phyloP scores from a whole-genome alignment of 2,797 vertebrate genomes.

The Valencia hispanica region DNA sequence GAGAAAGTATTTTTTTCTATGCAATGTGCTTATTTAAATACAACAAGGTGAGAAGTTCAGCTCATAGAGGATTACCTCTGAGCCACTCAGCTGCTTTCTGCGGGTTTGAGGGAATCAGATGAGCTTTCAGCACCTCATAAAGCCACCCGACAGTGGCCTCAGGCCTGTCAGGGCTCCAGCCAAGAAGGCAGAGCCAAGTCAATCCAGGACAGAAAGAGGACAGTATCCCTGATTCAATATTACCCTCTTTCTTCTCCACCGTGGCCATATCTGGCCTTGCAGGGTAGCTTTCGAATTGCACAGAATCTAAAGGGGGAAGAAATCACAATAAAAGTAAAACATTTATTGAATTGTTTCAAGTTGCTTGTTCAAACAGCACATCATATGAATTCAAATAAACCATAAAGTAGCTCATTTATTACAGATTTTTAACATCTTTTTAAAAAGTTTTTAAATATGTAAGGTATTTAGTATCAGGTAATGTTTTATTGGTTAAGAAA shows the following conservation, averaged over 20 bases:
- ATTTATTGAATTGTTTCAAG: background rate
- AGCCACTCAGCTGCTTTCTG: conserved; percentile 41
- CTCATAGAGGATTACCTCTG: conserved; percentile 56
- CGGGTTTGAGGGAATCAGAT: conserved; percentile 32
- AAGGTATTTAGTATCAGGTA: background rate
- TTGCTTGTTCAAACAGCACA: background rate
- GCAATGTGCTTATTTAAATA: conserved; percentile 49
- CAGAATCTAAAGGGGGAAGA: background rate
- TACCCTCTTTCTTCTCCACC: background rate
- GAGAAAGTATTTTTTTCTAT: conserved; percentile 20
- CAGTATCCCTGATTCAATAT: background rate
- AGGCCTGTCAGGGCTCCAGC: conserved; percentile 22
- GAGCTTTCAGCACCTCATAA: conserved; percentile 38
- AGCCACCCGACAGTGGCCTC: conserved; percentile 27
- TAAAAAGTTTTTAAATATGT: too few relatives aligned
- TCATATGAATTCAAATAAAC: conserved; percentile 1
- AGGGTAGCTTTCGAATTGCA: background rate
- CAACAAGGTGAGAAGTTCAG: conserved; percentile 54
- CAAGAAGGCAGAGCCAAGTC: conserved; percentile 3
- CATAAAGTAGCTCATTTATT: conserved; percentile 5
- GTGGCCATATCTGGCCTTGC: background rate
- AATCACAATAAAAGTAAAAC: background rate
- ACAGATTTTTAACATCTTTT: background rate
- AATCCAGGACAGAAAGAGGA: conserved; percentile 11
- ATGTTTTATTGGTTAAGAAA: conserved; percentile 1